These are phyloP conservation scores for Tupaia chinensis DNA, from an alignment of 2,113 vertebrate genomes.

Conservation along the genomic window DNA sequence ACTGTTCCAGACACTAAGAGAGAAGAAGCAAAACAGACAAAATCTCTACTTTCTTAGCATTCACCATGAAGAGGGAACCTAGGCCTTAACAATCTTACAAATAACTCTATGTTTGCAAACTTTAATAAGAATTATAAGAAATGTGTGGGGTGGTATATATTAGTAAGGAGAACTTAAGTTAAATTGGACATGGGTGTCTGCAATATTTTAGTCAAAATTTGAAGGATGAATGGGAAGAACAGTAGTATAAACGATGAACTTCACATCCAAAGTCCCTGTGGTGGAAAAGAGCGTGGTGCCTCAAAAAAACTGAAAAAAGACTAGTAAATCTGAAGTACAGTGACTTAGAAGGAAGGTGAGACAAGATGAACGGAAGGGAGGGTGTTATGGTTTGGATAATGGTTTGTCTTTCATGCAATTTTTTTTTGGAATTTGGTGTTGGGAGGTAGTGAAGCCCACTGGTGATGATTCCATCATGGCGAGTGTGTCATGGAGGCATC, in stretches of 20 bases:
- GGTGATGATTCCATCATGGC: too few species aligned
- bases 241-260: not conserved
- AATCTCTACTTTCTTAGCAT: not conserved
- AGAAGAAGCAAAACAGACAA: not conserved
- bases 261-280: not conserved
- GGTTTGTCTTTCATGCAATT: too few species aligned
- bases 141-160: not conserved
- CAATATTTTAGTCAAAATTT: not conserved
- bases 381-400: too few species aligned
- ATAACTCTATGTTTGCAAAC: not conserved
- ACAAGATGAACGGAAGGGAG: not conserved
- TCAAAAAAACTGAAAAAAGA: not conserved
- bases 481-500: too few species aligned
- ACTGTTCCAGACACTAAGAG: not conserved
- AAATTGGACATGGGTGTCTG: not conserved
- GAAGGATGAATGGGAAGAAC: not conserved
- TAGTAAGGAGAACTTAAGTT: not conserved
- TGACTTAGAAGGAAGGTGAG: not conserved
- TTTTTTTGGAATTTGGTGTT: too few species aligned
- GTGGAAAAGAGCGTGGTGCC: not conserved
- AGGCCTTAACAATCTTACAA: not conserved
- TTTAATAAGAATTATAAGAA: conserved; percentile 19
- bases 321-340: not conserved
- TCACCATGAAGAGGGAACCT: not conserved
- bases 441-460: too few species aligned